A percentile compares a stretch with the other conserved stretches of the same genome.
phyloP scores from a whole-genome alignment of 2,888 invertebrate genomes.

The Pollenia labialis region DNA sequence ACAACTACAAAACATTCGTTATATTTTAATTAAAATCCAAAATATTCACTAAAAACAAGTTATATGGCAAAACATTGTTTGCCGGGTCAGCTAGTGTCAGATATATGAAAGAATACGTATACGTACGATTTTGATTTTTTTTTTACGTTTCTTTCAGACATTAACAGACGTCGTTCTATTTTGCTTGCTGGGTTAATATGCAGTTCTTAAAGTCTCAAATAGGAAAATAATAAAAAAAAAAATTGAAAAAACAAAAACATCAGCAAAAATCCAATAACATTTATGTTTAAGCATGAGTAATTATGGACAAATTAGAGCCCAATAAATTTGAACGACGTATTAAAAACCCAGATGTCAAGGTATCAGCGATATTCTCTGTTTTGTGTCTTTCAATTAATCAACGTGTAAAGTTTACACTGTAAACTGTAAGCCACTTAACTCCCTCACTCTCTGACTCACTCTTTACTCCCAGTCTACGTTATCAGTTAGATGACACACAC shows the following conservation, averaged over 20 bases:
- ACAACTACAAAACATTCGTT: too few relatives aligned
- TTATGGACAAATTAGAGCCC: conserved; percentile 33
- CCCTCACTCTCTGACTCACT: not conserved
- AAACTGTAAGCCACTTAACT: conserved; percentile 6
- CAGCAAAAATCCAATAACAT: not conserved
- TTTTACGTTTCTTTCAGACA: too few relatives aligned
- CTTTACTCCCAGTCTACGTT: conserved; percentile 8
- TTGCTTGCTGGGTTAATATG: not conserved
- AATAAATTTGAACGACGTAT: not conserved
- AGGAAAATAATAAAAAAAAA: not conserved
- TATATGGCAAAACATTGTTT: too few relatives aligned
- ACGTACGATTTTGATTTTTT: too few relatives aligned
- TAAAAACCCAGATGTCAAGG: conserved; percentile 4
- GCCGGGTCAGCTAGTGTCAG: too few relatives aligned
- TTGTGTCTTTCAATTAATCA: not conserved
- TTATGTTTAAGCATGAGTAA: conserved; percentile 33
- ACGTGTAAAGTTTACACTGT: not conserved
- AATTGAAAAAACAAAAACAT: not conserved
- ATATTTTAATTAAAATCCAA: too few relatives aligned
- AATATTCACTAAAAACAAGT: too few relatives aligned
- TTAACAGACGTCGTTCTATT: too few relatives aligned
- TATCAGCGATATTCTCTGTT: conserved; percentile 5
- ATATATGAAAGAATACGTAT: too few relatives aligned
- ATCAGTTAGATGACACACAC: conserved; percentile 8
- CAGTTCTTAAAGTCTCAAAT: not conserved